Evolutionary conservation across 2,797 vertebrate species (phyloP).

Genomic region (Emys orbicularis): DNA sequence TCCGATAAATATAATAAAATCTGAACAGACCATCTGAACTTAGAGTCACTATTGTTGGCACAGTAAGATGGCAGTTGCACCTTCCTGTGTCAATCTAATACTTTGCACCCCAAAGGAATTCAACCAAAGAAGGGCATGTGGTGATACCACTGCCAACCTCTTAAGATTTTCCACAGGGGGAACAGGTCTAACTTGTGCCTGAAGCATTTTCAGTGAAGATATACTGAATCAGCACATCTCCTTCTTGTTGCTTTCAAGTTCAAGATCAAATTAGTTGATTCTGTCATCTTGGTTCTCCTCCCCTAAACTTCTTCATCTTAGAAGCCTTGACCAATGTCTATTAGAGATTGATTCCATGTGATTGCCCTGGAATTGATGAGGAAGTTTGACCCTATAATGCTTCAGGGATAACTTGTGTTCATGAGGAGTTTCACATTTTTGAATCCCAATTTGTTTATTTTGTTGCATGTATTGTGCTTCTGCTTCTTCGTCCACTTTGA

Average conservation of each 20-base stretch:
- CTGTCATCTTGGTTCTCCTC: background rate
- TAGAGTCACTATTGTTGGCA: background rate
- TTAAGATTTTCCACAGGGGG: background rate
- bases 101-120: background rate
- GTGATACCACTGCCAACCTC: background rate
- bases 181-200: background rate
- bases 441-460: background rate
- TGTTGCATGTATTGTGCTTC: background rate
- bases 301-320: background rate
- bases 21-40: background rate
- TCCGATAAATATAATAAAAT: background rate
- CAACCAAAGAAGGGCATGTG: background rate
- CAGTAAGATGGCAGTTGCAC: background rate
- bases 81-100: background rate
- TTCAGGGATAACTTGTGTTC: background rate
- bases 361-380: background rate
- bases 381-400: background rate
- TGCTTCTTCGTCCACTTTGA: background rate
- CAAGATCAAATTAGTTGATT: background rate
- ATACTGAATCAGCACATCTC: background rate
- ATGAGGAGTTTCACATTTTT: background rate
- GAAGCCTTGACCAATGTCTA: background rate
- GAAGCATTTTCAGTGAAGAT: background rate
- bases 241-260: background rate
- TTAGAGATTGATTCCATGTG: background rate